Conservation (phyloP, 2,888 invertebrate genomes). For the Papilio elwesi region DNA sequence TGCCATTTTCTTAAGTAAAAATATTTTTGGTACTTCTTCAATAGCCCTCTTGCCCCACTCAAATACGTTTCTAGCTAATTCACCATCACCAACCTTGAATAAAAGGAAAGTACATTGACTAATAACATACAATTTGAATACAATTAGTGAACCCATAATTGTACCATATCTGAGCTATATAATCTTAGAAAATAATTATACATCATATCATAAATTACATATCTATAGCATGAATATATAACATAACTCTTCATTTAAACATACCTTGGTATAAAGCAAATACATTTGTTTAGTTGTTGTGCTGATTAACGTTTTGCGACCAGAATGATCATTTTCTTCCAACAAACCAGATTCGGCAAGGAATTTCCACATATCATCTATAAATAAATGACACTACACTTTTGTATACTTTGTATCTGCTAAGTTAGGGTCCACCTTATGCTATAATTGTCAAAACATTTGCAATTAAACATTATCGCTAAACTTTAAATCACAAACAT, state of each 20-base stretch:
- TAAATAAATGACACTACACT: conserved; percentile 42
- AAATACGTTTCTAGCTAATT: conserved; percentile 68
- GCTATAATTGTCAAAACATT: no score
- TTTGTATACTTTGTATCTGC: not conserved
- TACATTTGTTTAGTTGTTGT: conserved; percentile 72
- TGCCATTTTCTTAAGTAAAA: conserved; percentile 79
- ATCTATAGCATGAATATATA: no score
- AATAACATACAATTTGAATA: not conserved
- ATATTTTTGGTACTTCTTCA: conserved; percentile 75
- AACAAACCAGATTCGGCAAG: conserved; percentile 72
- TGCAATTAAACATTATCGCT: no score
- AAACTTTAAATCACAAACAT: no score
- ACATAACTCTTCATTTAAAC: not conserved
- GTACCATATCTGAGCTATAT: not conserved
- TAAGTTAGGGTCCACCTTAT: no score
- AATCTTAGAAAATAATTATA: no score
- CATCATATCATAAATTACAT: no score
- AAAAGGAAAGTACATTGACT: conserved; percentile 21
- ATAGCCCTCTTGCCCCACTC: conserved; percentile 82
- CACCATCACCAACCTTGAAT: conserved; percentile 73
- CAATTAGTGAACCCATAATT: no score
- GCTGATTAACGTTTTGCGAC: conserved; percentile 63
- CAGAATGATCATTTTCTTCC: conserved; percentile 62
- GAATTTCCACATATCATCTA: conserved; percentile 81
- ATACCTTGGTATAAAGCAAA: conserved; percentile 68